Evolutionary conservation across 2,113 vertebrate species (phyloP).

Genomic region (Leptobrachium leishanense): DNA sequence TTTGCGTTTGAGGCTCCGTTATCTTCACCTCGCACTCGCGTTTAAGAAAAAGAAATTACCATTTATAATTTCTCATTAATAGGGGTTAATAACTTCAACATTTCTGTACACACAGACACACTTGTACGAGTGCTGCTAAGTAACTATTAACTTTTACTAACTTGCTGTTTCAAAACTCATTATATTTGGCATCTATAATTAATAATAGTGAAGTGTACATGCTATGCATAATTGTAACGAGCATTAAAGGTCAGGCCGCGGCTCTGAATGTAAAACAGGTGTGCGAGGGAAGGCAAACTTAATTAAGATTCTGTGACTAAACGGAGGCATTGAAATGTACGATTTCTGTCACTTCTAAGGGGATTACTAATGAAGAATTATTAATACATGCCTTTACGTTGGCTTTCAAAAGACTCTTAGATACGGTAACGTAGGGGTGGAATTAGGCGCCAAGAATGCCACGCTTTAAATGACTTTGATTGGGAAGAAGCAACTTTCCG

Average conservation of each 20-base stretch:
- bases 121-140: not conserved
- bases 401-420: slow-evolving; percentile 4
- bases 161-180: slow-evolving; percentile 20
- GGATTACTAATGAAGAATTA: slow-evolving; percentile 31
- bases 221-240: slow-evolving; percentile 28
- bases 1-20: not conserved
- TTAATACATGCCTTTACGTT: slow-evolving; percentile 1
- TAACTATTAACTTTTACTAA: slow-evolving; percentile 19
- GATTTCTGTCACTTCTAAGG: slow-evolving; percentile 7
- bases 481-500: not conserved
- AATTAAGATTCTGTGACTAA: slow-evolving; percentile 30
- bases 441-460: not conserved
- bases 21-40: not conserved
- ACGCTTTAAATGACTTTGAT: not conserved
- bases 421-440: not conserved
- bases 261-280: slow-evolving; percentile 31
- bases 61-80: slow-evolving; percentile 7
- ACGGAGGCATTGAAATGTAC: slow-evolving; percentile 15
- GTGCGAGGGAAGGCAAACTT: not conserved
- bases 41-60: not conserved
- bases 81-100: slow-evolving; percentile 1
- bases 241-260: slow-evolving; percentile 35
- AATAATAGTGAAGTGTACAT: slow-evolving; percentile 36
- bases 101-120: not conserved
- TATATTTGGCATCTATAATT: slow-evolving; percentile 25